Base-by-base conservation (phyloP, 2,888 invertebrate genomes). In the Eulithis testata region DNA sequence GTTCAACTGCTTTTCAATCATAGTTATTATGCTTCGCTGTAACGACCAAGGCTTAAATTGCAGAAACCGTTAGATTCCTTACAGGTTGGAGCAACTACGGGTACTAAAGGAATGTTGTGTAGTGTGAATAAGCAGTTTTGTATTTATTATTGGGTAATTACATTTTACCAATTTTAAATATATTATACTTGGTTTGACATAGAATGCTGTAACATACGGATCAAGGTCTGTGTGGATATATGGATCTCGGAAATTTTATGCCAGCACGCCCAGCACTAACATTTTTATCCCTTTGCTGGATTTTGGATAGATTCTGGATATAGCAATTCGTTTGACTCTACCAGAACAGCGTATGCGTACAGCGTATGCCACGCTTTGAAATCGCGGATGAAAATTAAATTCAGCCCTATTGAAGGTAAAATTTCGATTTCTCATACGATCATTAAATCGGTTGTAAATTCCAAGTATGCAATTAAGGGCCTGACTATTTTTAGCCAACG, bases 361-460 rank as follows among this genome's bases (percentile, higher is more conserved):
- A 31, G 31, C 31, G 31, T 45, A 21, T 21, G 21, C 21, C 4
- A 45, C n/a, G 44, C n/a, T 45, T 45, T 12, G 3, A n/a, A 7
- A 14, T 47, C 8, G 9, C 8, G 3, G 8, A 47, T 47, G 6
- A 47, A 14, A 47, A 31, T 31, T 31, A 31, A 31, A 31, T 45
- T n/a, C 44, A 45, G 11, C 12, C 12, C 47, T 47, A 8, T 52
- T 53, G 11, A 53, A 52, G 40, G 3, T 40, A 40, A 36, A 11
- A 36, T 51, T 11, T 36, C 36, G 44, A 51, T 51, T 11, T 51
- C 60, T 62, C 64, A 60, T 73, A 76, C 77, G 80, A 83, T 87
- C 88, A 87, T 88, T 89, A 88, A 86, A 84, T 82, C 81, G 83
- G 83, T 86, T 84, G 87, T 89, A 88, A 89, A 90, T 89, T 87